These are phyloP conservation scores for Anagrus nilaparvatae DNA, from an alignment of 1,140 invertebrate genomes.

Conservation along the genomic window DNA sequence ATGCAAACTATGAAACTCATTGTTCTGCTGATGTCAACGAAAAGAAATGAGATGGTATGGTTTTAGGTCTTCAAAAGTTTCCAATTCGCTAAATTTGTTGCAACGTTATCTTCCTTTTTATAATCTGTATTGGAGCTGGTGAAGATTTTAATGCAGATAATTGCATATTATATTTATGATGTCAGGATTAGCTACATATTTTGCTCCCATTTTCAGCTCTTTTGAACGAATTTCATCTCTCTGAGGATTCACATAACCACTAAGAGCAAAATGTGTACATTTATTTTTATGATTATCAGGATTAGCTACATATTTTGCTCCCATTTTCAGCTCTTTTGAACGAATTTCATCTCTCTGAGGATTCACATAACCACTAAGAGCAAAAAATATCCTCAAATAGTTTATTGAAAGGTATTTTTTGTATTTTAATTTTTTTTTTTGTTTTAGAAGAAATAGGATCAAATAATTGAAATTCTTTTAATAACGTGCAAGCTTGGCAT, in stretches of 20 bases:
- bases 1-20: too few species aligned
- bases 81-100: too few species aligned
- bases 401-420: conserved; percentile 27
- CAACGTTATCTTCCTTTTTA: too few species aligned
- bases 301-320: conserved; percentile 32
- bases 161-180: conserved; percentile 32
- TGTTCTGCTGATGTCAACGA: too few species aligned
- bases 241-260: conserved; percentile 39
- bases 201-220: conserved; percentile 37
- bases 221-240: conserved; percentile 35
- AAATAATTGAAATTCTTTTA: too few species aligned
- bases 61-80: too few species aligned
- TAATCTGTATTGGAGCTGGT: too few species aligned
- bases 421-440: conserved; percentile 10
- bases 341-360: conserved; percentile 34
- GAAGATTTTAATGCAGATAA: too few species aligned
- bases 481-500: conserved; percentile 27
- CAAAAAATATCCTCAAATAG: conserved; percentile 29
- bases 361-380: conserved; percentile 37
- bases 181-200: conserved; percentile 35
- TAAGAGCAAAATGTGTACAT: conserved; percentile 35
- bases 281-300: conserved; percentile 29
- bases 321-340: conserved; percentile 36
- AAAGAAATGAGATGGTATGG: too few species aligned
- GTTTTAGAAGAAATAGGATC: too few species aligned